Evolutionary conservation across 2,113 vertebrate genomes (phyloP), one percentile per base, ranked within the genome.

Genomic region (Passerina amoena): DNA sequence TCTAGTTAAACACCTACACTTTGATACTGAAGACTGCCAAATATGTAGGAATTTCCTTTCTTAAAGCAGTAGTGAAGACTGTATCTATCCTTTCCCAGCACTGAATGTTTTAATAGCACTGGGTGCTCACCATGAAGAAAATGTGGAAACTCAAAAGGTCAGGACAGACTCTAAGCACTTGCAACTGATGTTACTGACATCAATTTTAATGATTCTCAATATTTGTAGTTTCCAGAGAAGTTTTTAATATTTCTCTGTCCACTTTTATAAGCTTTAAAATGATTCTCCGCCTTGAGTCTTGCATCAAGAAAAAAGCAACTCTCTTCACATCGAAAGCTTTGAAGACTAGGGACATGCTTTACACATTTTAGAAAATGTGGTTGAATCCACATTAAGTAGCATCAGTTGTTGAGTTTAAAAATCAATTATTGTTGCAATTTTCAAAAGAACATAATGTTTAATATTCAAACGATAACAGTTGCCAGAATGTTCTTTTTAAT

Each of bases 221-320:
- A 94, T 98, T 98, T 98, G 97, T 98, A 98, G 97, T 97, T 98
- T 97, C 97, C 98, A 97, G 98, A 98, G 97, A 98, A 97, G 97
- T 98, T 98, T 98, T 98, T 98, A 97, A 83, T 96, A 97, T 98
- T 98, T 98, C 97, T 98, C 97, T 98, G 97, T 97, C 96, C 97
- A 98, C 95, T 98, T 98, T 98, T 98, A 97, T 98, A 98, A 98
- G 98, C 98, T 98, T 98, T 98, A 98, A 98, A 98, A 98, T 93
- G 96, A 97, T 97, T 97, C 97, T 98, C 98, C 95, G 97, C 94
- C 98, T 98, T 98, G 97, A 97, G 97, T 98, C 97, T 97, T 97
- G 97, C 96, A 96, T 97, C 96, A 96, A 98, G 98, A 96, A 97
- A 94, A 95, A 98, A 98, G 97, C 98, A 98, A 97, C 96, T 97